Evolutionary conservation across 2,797 vertebrate species (phyloP).

Genomic region (Salarias fasciatus): DNA sequence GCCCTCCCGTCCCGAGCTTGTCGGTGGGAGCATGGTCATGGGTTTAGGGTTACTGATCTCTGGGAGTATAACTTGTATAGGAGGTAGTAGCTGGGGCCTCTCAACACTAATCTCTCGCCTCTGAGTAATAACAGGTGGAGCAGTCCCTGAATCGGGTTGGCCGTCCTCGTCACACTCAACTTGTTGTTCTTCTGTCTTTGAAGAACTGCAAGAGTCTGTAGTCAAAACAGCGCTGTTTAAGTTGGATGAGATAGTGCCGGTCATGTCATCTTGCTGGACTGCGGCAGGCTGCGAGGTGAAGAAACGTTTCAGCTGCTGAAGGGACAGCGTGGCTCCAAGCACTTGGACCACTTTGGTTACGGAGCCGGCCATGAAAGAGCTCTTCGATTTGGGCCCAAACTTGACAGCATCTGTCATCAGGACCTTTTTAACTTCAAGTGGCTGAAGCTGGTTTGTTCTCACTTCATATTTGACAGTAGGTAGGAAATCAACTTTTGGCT

Average conservation of each 20-base stretch:
- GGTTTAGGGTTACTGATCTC: conserved; percentile 29
- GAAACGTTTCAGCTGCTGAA: conserved; percentile 48
- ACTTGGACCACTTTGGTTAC: conserved; percentile 62
- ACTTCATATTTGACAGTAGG: conserved; percentile 18
- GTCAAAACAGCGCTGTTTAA: conserved; percentile 7
- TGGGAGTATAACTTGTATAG: conserved; percentile 31
- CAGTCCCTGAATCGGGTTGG: conserved; percentile 18
- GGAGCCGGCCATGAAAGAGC: conserved; percentile 56
- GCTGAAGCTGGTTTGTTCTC: conserved; percentile 20
- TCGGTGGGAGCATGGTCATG: conserved; percentile 21
- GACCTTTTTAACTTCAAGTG: conserved; percentile 20
- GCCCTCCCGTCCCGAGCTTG: conserved; percentile 37
- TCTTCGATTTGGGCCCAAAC: conserved; percentile 69
- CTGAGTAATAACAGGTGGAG: conserved; percentile 27
- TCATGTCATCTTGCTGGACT: conserved; percentile 33
- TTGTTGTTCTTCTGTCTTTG: conserved; percentile 29
- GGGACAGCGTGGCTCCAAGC: conserved; percentile 46
- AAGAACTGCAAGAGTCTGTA: conserved; percentile 3
- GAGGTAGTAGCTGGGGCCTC: conserved; percentile 38
- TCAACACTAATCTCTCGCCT: conserved; percentile 18
- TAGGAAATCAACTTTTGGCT: conserved; percentile 26
- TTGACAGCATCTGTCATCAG: conserved; percentile 47
- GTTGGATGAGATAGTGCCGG: conserved; percentile 27
- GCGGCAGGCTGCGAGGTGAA: conserved; percentile 27
- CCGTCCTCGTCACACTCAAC: conserved; percentile 31